Percentiles rank a stretch among this genome's conserved stretches.
phyloP scores from a whole-genome alignment of 2,113 vertebrate genomes.

The Gracilinanus agilis region DNA sequence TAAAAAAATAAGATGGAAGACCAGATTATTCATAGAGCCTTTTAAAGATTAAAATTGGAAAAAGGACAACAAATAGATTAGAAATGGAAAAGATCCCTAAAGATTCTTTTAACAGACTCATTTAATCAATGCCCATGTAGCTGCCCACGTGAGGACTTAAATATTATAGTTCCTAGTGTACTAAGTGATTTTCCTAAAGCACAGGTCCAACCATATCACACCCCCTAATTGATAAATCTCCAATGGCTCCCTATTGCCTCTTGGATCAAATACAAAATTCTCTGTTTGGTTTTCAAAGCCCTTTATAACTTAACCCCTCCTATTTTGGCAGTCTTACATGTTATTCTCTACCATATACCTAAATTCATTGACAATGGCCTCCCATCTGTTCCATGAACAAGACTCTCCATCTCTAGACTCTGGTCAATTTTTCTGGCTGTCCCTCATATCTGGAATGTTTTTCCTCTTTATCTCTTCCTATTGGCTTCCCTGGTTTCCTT shows the following conservation, averaged over 20 bases:
- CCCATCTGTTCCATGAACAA: no score
- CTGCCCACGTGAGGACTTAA: neutral
- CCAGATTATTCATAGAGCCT: neutral
- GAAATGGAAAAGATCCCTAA: neutral
- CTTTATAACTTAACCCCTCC: no score
- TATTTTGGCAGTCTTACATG: neutral
- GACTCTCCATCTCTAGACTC: neutral
- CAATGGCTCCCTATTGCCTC: neutral
- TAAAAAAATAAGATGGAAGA: neutral
- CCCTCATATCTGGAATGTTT: neutral
- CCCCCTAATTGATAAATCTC: neutral
- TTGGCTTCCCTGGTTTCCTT: neutral
- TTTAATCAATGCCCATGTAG: neutral
- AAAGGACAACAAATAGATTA: neutral
- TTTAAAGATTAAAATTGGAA: neutral
- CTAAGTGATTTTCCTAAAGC: neutral
- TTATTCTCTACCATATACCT: no score
- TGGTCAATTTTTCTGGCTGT: neutral
- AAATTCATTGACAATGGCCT: no score
- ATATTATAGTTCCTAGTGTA: neutral
- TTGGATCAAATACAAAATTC: neutral
- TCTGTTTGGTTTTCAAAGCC: neutral
- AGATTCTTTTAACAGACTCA: neutral
- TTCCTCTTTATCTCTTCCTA: neutral
- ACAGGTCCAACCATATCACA: neutral